Evolutionary conservation across 2,113 vertebrate species (phyloP).

Genomic region (Gymnobelideus leadbeateri): DNA sequence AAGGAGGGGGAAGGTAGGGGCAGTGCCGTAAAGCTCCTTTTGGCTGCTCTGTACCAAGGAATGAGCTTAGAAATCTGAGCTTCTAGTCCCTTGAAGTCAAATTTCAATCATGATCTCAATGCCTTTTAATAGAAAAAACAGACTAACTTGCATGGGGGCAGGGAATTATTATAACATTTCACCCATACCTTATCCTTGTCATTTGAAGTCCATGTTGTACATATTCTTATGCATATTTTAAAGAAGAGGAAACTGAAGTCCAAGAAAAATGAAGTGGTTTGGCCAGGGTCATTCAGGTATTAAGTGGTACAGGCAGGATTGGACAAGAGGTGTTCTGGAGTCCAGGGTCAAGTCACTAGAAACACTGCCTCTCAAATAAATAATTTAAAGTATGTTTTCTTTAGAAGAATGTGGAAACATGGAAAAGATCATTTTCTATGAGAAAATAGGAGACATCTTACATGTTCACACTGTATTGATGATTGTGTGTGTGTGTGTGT

Average conservation of each 20-base stretch:
- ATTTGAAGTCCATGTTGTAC: background rate
- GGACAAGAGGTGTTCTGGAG: background rate
- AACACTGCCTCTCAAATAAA: background rate
- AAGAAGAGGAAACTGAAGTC: background rate
- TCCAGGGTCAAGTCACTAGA: background rate
- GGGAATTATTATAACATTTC: background rate
- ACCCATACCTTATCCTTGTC: background rate
- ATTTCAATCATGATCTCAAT: background rate
- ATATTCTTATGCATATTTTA: background rate
- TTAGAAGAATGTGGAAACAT: background rate
- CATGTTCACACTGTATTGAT: background rate
- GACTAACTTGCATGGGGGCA: background rate
- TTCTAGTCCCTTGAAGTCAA: background rate
- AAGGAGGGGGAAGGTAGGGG: no score
- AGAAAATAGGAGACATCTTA: background rate
- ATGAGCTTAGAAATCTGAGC: background rate
- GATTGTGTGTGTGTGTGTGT: background rate
- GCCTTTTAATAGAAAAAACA: background rate
- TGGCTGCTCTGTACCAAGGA: background rate
- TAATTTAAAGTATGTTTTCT: background rate
- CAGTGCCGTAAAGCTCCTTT: background rate
- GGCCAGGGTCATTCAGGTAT: background rate
- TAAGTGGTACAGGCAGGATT: background rate
- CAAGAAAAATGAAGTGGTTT: background rate
- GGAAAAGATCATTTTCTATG: background rate